Evolutionary conservation across 2,797 vertebrate species (phyloP).

Genomic region (Spheniscus humboldti): DNA sequence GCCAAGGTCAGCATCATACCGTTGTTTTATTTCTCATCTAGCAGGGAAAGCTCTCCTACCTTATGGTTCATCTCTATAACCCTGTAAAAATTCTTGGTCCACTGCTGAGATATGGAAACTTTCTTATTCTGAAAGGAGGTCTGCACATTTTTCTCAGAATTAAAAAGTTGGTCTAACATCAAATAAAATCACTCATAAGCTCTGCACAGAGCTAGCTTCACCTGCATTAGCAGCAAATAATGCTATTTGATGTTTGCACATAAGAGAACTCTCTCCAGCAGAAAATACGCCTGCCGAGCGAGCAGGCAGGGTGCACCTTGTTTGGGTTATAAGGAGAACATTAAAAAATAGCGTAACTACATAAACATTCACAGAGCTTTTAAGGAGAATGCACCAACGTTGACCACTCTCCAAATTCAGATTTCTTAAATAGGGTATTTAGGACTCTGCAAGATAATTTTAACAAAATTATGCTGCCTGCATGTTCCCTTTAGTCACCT

Average conservation of each 20-base stretch:
- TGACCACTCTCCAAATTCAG: not conserved
- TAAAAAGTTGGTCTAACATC: not conserved
- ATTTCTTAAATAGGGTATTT: not conserved
- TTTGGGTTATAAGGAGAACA: not conserved
- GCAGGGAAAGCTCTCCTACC: not conserved
- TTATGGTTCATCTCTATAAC: not conserved
- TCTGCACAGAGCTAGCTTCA: not conserved
- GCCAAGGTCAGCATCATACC: not conserved
- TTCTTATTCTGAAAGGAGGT: not conserved
- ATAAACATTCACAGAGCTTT: fast-evolving
- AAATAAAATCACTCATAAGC: not conserved
- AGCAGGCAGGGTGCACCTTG: not conserved
- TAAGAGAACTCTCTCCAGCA: not conserved
- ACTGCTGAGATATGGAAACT: not conserved
- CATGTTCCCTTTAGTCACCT: not conserved
- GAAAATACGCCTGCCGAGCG: fast-evolving
- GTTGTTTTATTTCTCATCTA: not conserved
- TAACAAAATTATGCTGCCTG: not conserved
- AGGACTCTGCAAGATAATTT: not conserved
- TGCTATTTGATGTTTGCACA: not conserved
- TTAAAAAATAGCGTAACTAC: fast-evolving
- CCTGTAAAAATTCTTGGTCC: not conserved
- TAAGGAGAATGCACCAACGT: fast-evolving
- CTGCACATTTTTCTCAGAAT: not conserved
- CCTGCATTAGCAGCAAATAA: not conserved